Percentiles rank a stretch among this genome's conserved stretches.
Conservation (phyloP, 2,888 invertebrate genomes). For the Taenaris catops region DNA sequence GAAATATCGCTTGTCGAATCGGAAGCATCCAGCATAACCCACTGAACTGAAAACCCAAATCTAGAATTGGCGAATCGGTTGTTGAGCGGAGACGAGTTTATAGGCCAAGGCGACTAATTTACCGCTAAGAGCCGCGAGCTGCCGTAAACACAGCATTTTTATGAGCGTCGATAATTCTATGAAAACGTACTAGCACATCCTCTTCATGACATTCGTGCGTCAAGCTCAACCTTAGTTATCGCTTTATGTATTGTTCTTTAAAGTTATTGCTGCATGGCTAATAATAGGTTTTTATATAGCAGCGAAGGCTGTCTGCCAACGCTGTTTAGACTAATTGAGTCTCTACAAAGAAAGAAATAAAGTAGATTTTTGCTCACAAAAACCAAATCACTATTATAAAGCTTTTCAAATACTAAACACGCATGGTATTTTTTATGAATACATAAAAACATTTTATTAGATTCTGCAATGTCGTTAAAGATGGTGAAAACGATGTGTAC, state of each 20-base stretch:
- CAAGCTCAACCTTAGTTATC: conserved; percentile 17
- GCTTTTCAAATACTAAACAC: too few species aligned
- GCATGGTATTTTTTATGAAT: too few species aligned
- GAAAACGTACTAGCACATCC: conserved; percentile 15
- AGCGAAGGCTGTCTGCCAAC: conserved; percentile 4
- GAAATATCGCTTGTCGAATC: conserved; percentile 32
- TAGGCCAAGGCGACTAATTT: conserved; percentile 72
- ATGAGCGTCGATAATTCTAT: conserved; percentile 27
- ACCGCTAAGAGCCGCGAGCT: conserved; percentile 28
- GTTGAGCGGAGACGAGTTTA: conserved; percentile 53
- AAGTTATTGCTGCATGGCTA: conserved; percentile 3
- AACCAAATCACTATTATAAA: too few species aligned
- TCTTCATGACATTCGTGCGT: conserved; percentile 18
- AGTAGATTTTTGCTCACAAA: too few species aligned
- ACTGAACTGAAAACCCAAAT: conserved; percentile 77
- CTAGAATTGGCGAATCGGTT: conserved; percentile 71
- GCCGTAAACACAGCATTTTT: conserved; percentile 30
- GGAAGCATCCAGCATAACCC: conserved; percentile 59
- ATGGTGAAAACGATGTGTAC: too few species aligned
- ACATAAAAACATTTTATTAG: too few species aligned
- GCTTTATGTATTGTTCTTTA: conserved; percentile 9
- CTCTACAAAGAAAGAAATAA: too few species aligned
- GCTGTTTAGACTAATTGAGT: too few species aligned
- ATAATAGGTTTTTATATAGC: conserved; percentile 8
- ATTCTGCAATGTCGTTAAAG: too few species aligned